Percentiles rank a stretch among this genome's conserved stretches.
Evolutionary conservation across 2,113 vertebrate genomes (phyloP).

Genomic region (Rana temporaria): DNA sequence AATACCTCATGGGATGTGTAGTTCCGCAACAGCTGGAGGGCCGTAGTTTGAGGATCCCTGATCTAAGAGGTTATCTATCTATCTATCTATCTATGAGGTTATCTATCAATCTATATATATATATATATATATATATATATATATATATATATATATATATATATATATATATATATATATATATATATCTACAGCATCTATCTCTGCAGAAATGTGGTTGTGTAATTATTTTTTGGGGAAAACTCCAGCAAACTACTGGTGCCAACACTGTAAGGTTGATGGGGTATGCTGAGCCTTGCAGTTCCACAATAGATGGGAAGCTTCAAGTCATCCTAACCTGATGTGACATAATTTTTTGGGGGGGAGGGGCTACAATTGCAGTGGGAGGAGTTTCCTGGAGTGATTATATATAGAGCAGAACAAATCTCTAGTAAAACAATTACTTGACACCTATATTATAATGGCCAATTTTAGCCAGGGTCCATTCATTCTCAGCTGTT

Average conservation of each 20-base stretch:
- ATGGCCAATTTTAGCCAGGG: background rate
- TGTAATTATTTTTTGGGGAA: background rate
- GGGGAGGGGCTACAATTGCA: background rate
- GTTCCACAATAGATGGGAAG: background rate
- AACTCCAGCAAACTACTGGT: no score
- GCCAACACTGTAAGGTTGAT: background rate
- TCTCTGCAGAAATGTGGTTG: background rate
- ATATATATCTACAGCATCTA: background rate
- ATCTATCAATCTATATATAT: background rate
- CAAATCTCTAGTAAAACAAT: background rate
- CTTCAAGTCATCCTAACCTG: background rate
- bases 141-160: background rate
- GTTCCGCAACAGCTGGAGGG: no score
- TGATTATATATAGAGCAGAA: background rate
- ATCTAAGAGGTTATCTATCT: no score
- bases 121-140: background rate
- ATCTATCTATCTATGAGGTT: background rate
- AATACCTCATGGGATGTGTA: no score
- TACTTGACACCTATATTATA: conserved; percentile 26
- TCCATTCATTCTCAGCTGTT: background rate
- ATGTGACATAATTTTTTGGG: background rate
- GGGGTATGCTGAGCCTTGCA: background rate
- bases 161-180: background rate
- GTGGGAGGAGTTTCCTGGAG: background rate
- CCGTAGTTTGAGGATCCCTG: no score